These are phyloP conservation scores for Chlorops oryzae DNA, from an alignment of 1,140 invertebrate genomes.

Conservation along the genomic window DNA sequence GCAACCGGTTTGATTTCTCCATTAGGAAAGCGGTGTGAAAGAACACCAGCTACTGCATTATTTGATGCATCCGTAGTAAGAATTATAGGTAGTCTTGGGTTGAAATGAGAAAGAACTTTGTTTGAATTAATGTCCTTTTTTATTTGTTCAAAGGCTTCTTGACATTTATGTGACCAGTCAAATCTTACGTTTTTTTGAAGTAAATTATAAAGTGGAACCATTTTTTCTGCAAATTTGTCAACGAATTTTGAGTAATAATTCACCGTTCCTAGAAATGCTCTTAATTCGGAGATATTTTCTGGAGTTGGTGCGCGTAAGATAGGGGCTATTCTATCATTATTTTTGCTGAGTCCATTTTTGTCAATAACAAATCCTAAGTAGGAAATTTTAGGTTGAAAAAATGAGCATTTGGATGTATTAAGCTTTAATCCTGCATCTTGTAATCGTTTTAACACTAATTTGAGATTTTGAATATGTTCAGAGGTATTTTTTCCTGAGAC, in stretches of 20 bases:
- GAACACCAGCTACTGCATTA: conserved; percentile 13
- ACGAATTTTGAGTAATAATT: conserved; percentile 10
- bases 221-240: conserved; percentile 3
- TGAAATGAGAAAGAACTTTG: conserved; percentile 13
- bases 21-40: conserved; percentile 8
- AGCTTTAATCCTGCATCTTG: neutral
- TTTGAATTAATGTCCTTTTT: conserved; percentile 7
- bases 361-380: too few species aligned
- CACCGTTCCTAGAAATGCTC: neutral
- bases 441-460: neutral
- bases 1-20: conserved; percentile 12
- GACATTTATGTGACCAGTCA: conserved; percentile 19
- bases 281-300: too few species aligned
- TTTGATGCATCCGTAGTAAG: conserved; percentile 17
- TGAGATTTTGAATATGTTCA: neutral
- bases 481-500: conserved; percentile 13
- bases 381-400: too few species aligned
- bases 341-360: too few species aligned
- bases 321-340: too few species aligned
- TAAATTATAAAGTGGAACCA: conserved; percentile 24
- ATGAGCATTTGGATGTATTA: too few species aligned
- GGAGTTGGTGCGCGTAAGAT: too few species aligned
- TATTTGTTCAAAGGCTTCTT: conserved; percentile 1
- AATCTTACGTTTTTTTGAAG: conserved; percentile 25
- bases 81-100: conserved; percentile 14